Conservation (phyloP, 2,888 invertebrate genomes). For the Platypus cylindrus region DNA sequence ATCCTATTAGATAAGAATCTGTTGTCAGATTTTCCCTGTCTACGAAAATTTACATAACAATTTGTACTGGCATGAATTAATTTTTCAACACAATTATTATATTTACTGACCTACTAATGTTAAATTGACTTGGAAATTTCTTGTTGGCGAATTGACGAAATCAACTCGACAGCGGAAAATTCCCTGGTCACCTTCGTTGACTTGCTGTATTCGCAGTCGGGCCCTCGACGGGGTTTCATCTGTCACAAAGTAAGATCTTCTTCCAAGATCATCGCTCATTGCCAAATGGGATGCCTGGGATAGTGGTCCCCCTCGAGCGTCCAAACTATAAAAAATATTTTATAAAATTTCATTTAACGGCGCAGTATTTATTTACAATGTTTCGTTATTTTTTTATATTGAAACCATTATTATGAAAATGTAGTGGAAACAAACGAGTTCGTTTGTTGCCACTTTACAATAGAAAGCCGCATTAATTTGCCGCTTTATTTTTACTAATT, state of each 20-base stretch:
- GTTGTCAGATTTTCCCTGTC: too few relatives aligned
- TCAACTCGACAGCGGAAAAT: constrained; percentile 80
- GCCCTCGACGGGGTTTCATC: constrained; percentile 61
- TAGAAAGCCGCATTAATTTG: too few relatives aligned
- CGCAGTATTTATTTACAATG: too few relatives aligned
- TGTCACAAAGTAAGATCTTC: constrained; percentile 59
- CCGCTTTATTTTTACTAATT: too few relatives aligned
- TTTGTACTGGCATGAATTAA: too few relatives aligned
- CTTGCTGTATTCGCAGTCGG: constrained; percentile 59
- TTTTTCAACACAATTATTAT: constrained; percentile 5
- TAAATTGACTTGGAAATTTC: constrained; percentile 74
- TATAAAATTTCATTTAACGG: not conserved
- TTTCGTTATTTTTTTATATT: too few relatives aligned
- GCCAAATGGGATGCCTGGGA: constrained; percentile 59
- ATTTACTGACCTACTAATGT: constrained; percentile 83
- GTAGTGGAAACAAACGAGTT: too few relatives aligned
- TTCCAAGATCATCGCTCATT: constrained; percentile 64
- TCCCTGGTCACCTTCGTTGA: constrained; percentile 64
- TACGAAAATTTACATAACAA: too few relatives aligned
- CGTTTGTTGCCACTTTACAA: too few relatives aligned
- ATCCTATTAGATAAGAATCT: too few relatives aligned
- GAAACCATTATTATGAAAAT: too few relatives aligned
- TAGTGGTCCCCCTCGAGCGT: constrained; percentile 61
- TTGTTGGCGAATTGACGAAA: constrained; percentile 77
- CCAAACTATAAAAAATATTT: constrained; percentile 46